Percentiles rank a stretch among this genome's conserved stretches.
These are phyloP conservation scores for Drosophila pachea DNA, from an alignment of 1,140 invertebrate genomes.

Conservation along the genomic window DNA sequence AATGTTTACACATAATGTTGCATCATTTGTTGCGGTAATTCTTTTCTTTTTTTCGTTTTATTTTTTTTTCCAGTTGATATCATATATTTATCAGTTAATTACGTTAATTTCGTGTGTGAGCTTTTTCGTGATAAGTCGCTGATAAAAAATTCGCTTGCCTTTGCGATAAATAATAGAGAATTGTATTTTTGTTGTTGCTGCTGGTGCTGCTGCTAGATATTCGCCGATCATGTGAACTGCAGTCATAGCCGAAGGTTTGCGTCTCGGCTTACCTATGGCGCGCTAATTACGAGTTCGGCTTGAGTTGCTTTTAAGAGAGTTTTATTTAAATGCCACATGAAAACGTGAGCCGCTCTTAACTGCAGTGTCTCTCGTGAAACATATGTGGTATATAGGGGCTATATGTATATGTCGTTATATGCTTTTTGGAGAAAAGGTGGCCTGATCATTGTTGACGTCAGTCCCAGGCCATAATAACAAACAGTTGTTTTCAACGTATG, in stretches of 20 bases:
- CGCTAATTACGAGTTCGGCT: neutral
- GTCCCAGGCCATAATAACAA: slow-evolving; percentile 27
- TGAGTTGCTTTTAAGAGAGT: slow-evolving; percentile 20
- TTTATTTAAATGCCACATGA: neutral
- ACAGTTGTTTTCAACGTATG: slow-evolving; percentile 18
- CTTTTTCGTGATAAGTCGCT: slow-evolving; percentile 24
- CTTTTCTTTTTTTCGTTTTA: slow-evolving; percentile 1
- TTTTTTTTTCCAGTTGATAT: slow-evolving; percentile 4
- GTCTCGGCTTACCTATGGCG: slow-evolving; percentile 5
- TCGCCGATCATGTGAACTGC: slow-evolving; percentile 19
- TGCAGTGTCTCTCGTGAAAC: neutral
- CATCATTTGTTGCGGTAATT: neutral
- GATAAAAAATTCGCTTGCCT: slow-evolving; percentile 47
- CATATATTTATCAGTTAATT: slow-evolving; percentile 48
- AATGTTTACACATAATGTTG: neutral
- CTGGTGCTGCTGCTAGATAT: neutral
- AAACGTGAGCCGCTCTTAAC: slow-evolving; percentile 15
- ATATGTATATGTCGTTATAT: slow-evolving; percentile 4
- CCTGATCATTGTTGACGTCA: slow-evolving; percentile 69
- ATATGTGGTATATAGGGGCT: neutral
- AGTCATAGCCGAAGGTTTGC: slow-evolving; percentile 7
- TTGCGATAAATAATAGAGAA: slow-evolving; percentile 45
- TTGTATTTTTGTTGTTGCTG: slow-evolving; percentile 1
- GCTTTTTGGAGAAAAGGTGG: slow-evolving; percentile 53
- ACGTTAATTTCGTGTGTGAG: slow-evolving; percentile 44